These are phyloP conservation scores for Pachyseris speciosa DNA, from an alignment of 64 coral and sea anemone species.

Conservation along the genomic window DNA sequence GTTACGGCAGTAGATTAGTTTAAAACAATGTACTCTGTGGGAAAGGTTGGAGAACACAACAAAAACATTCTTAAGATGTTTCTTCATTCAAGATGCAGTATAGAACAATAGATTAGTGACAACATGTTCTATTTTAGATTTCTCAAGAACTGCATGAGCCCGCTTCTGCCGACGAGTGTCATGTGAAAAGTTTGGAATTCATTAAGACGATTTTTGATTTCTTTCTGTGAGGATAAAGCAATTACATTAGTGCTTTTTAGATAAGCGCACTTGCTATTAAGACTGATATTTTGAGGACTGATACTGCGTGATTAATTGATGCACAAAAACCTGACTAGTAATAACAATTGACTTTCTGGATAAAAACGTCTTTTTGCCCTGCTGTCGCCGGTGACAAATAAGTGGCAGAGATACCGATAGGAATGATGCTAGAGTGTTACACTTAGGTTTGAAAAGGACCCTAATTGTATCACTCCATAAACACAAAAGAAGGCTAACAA, in stretches of 20 bases:
- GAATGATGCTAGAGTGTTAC: background rate
- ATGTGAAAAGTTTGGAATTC: too few species aligned
- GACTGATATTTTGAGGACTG: too few species aligned
- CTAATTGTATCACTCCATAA: background rate
- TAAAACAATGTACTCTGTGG: background rate
- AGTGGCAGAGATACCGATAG: too few species aligned
- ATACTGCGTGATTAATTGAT: too few species aligned
- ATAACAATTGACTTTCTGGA: background rate
- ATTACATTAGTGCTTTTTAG: too few species aligned
- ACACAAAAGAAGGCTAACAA: background rate
- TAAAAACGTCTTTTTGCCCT: background rate
- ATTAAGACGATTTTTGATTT: too few species aligned
- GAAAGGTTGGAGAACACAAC: background rate
- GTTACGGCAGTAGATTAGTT: background rate
- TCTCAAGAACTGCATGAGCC: background rate
- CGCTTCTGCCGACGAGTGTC: too few species aligned
- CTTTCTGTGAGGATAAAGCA: too few species aligned
- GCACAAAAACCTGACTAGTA: background rate
- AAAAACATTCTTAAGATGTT: background rate
- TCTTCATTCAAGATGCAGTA: background rate
- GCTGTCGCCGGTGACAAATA: too few species aligned
- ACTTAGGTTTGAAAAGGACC: background rate
- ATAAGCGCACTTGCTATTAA: background rate
- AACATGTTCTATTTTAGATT: background rate
- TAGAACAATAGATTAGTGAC: background rate